Evolutionary conservation across 2,888 invertebrate genomes (phyloP), one percentile per base, ranked within the genome.

Genomic region (Rhagonycha lutea): DNA sequence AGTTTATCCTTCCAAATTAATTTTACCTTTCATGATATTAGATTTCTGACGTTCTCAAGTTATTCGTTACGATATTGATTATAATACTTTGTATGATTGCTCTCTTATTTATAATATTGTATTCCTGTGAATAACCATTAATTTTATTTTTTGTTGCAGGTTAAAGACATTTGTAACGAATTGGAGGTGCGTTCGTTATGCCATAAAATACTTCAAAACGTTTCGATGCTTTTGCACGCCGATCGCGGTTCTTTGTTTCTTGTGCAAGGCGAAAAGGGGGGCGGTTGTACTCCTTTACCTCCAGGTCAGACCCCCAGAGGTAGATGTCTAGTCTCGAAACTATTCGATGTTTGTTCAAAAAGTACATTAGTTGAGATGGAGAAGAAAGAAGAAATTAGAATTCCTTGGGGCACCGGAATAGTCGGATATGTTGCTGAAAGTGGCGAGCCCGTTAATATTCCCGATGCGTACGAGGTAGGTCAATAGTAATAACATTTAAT

Each of bases 91-190:
- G 8, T 28, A 9, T 28, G 2, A 9, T 8, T 28, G 9, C 28
- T 28, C 2, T 47, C 12, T 1, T 32, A 32, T 3, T 32, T 32
- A 8, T 9, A n/a, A 1, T 0, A 4, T n/a, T n/a, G 4, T 7
- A 1, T 2, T 28, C 8, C 8, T 28, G 8, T 3, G 47, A n/a
- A 47, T n/a, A 47, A 47, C n/a, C 47, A 32, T 12, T 67, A 28
- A 67, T 68, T 68, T 32, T 32, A 23, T 61, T 69, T 80, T 83
- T 87, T 86, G 80, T 87, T 86, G 0, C 87, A 95, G 95, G 95
- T 95, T 79, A 95, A 97, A 89, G 98, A 98, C 88, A 98, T 98
- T 85, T 97, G 97, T 89, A 97, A 98, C 89, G 98, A 98, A 88
- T 90, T 98, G 84, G 98, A 98, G 87, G 95, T 98, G 72, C 92